Percentiles rank a stretch among this genome's conserved stretches.
phyloP scores from a whole-genome alignment of 2,113 vertebrate species.

The Sphaerodactylus townsendi region DNA sequence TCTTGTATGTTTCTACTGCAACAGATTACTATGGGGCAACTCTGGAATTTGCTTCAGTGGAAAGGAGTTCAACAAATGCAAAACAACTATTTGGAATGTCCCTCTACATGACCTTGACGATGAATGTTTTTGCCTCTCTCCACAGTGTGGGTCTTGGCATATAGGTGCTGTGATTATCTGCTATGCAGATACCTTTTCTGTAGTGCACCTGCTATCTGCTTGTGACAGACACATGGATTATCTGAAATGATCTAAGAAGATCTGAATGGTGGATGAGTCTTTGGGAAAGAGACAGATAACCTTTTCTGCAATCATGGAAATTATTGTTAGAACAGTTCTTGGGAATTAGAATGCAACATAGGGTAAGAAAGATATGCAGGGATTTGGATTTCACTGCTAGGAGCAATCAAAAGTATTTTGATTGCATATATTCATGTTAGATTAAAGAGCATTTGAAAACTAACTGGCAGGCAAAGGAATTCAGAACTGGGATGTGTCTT shows the following conservation, averaged over 20 bases:
- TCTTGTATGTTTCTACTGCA: too few species aligned
- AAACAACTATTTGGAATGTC: background rate
- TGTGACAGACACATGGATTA: background rate
- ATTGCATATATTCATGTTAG: background rate
- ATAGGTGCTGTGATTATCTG: too few species aligned
- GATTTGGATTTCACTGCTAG: background rate
- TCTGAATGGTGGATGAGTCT: background rate
- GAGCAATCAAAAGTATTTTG: background rate
- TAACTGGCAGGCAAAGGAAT: background rate
- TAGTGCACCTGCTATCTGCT: too few species aligned
- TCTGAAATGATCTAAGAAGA: background rate
- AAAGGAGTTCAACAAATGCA: background rate
- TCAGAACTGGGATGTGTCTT: background rate
- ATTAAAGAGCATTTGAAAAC: background rate
- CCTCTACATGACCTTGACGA: background rate
- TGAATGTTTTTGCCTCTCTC: background rate
- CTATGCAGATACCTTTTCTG: too few species aligned
- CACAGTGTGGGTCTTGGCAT: background rate
- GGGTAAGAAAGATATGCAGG: background rate
- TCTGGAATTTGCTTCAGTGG: background rate
- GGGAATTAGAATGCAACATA: background rate
- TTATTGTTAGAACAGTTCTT: background rate
- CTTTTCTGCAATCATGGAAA: background rate
- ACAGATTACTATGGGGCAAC: too few species aligned
- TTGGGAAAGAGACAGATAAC: background rate